phyloP scores from a whole-genome alignment of 2,888 invertebrate species.

The Leptura quadrifasciata region DNA sequence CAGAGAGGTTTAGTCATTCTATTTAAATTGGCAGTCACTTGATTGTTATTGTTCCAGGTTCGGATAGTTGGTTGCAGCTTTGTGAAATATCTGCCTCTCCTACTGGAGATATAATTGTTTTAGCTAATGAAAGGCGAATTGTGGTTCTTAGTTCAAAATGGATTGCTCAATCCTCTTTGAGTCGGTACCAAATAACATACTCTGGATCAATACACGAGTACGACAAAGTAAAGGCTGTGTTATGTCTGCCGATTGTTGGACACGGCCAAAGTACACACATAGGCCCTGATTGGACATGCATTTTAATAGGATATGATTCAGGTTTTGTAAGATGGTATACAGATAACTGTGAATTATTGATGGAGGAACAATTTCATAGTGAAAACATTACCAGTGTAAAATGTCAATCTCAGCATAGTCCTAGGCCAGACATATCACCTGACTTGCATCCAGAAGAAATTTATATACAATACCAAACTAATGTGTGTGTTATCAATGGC shows the following conservation, averaged over 20 bases:
- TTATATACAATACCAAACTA: slow-evolving; percentile 83
- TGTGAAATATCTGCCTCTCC: slow-evolving; percentile 83
- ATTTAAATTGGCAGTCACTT: slow-evolving; percentile 18
- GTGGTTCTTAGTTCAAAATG: slow-evolving; percentile 82
- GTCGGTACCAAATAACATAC: slow-evolving; percentile 77
- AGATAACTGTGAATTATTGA: slow-evolving; percentile 87
- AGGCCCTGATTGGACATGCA: slow-evolving; percentile 94
- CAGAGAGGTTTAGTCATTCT: slow-evolving; percentile 67
- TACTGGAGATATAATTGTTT: slow-evolving; percentile 81
- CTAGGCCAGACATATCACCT: slow-evolving; percentile 71
- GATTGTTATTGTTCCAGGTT: slow-evolving; percentile 60
- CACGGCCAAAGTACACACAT: slow-evolving; percentile 70
- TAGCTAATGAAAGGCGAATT: slow-evolving; percentile 81
- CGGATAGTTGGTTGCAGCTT: slow-evolving; percentile 81
- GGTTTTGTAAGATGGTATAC: slow-evolving; percentile 93
- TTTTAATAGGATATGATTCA: slow-evolving; percentile 87
- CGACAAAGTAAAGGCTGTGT: slow-evolving; percentile 75
- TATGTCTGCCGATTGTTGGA: slow-evolving; percentile 75
- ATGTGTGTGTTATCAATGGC: slow-evolving; percentile 85
- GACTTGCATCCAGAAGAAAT: slow-evolving; percentile 80
- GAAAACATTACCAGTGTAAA: slow-evolving; percentile 87
- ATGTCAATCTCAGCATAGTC: slow-evolving; percentile 81
- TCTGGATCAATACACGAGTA: slow-evolving; percentile 76
- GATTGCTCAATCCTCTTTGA: slow-evolving; percentile 75
- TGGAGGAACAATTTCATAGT: slow-evolving; percentile 90